Base-by-base conservation (phyloP, 2,797 vertebrate species). In the Enteromius unitaeniatus region DNA sequence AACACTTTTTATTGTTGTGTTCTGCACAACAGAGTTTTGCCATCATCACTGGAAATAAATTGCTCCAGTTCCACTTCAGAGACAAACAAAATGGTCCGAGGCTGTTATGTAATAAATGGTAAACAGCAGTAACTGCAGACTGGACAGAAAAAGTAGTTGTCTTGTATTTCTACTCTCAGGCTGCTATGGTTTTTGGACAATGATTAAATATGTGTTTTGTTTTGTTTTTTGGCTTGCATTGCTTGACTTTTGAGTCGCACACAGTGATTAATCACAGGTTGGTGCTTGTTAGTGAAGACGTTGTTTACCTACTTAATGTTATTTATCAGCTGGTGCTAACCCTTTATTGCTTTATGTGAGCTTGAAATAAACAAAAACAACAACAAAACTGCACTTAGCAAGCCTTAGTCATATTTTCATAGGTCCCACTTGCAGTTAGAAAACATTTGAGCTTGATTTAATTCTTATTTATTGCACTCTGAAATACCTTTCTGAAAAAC, bases 51-150 rank as follows among this genome's bases (percentile, higher is more conserved):
- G 45, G 19, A 55, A 31, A 9, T 51, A 26, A 78, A 64, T 51
- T 68, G 62, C 78, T 68, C 28, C 45, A 68, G 67, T 60, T 81
- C 14, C 17, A 31, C 70, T 72, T 55, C 19, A 72, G 42, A 23
- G 53, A 60, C 17, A 31, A 45, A 45, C 28, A 6, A 51, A 51
- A 51, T 51, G 7, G 28, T 34, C 60, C 42, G 28, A 31, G 47
- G 64, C 31, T n/a, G 31, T 69, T 69, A 75, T 55, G 45, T 68
- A 55, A 26, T 51, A 21, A 23, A 69, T 53, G 8, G 65, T 69
- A 17, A 69, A 49, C 7, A 4, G 47, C 78, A 69, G 47, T 23
- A 28, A 62, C n/a, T 45, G 37, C 55, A 62, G 75, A 40, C n/a
- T 42, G 9, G 8, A 21, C 31, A 62, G 17, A 40, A 42, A 19